Evolutionary conservation across 2,113 vertebrate species (phyloP), one percentile per base, ranked within the genome.

Genomic region (Geococcyx californianus): DNA sequence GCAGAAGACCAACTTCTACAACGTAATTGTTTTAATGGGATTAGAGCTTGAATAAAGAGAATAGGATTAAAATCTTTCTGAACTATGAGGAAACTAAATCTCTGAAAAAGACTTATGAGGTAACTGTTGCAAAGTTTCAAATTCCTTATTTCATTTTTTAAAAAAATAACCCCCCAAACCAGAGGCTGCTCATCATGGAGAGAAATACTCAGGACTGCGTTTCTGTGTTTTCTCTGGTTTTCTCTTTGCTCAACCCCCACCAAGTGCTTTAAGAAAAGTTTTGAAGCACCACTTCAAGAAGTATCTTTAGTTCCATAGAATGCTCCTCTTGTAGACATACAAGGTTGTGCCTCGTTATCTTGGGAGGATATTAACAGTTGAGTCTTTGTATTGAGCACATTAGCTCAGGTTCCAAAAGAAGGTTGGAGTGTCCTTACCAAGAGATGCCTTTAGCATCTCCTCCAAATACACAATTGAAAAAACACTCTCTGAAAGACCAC

Each of bases 241-340:
- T 54, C 5, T 68, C 3, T 25, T 2, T 1, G 7, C 3, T 69
- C 36, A 55, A 16, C 16, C 2, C 7, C 8, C 9, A 45, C 1
- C 3, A 1, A 38, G 3, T 31, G 3, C 49, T 76, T 58, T 62
- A 91, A 84, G 20, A 59, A 38, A 84, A 51, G 18, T 34, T 67
- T 52, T 44, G 52, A 7, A 83, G 40, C 29, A 70, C 16, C 7
- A 36, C 55, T 73, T 90, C 62, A 85, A 82, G 47, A 83, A 59
- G 8, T 44, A 25, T 40, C 24, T 58, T 44, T 18, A 42, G 13
- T 28, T 91, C 40, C 3, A 8, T 74, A 69, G 25, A 83, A 87
- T 40, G 9, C 18, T 70, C 3, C 11, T 78, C 44, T 28, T 34
- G 18, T 28, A 73, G 52, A n/a, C 38, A 75, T 70, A 18, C 7